Evolutionary conservation across 1,140 invertebrate genomes (phyloP).

Genomic region (Choristoneura fumiferana): DNA sequence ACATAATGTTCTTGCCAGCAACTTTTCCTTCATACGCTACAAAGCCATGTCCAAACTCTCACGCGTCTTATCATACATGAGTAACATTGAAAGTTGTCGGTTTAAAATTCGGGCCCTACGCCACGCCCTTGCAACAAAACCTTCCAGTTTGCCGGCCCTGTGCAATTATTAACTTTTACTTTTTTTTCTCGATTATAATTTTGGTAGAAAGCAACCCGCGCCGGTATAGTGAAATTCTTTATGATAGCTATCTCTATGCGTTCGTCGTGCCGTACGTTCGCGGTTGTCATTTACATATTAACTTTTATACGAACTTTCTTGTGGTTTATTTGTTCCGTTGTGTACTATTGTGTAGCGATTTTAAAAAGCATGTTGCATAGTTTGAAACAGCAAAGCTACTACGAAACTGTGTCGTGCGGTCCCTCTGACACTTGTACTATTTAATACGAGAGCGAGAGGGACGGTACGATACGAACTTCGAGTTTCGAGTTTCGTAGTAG

Average conservation of each 20-base stretch:
- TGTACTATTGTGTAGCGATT: too few relatives aligned
- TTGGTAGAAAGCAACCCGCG: constrained; percentile 30
- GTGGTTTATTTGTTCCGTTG: neutral
- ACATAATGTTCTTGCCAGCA: too few relatives aligned
- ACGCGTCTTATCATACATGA: neutral
- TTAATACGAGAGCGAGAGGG: too few relatives aligned
- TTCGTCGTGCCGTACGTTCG: neutral
- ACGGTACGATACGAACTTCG: too few relatives aligned
- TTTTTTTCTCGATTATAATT: constrained; percentile 30
- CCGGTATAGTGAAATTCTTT: constrained; percentile 28
- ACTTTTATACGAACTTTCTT: neutral
- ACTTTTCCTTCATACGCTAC: too few relatives aligned
- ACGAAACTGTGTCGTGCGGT: too few relatives aligned
- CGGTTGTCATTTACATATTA: neutral
- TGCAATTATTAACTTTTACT: constrained; percentile 43
- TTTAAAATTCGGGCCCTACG: constrained; percentile 19
- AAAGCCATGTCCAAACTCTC: constrained; percentile 7
- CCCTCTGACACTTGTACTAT: too few relatives aligned
- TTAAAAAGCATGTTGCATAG: too few relatives aligned
- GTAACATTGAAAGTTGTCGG: constrained; percentile 12
- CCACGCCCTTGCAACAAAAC: constrained; percentile 18
- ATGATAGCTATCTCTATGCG: neutral
- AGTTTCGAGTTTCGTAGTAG: too few relatives aligned
- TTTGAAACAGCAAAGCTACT: too few relatives aligned
- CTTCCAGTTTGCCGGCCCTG: constrained; percentile 20